Evolutionary conservation across 2,113 vertebrate genomes (phyloP), one percentile per base, ranked within the genome.

Genomic region (Stictonetta naevosa): DNA sequence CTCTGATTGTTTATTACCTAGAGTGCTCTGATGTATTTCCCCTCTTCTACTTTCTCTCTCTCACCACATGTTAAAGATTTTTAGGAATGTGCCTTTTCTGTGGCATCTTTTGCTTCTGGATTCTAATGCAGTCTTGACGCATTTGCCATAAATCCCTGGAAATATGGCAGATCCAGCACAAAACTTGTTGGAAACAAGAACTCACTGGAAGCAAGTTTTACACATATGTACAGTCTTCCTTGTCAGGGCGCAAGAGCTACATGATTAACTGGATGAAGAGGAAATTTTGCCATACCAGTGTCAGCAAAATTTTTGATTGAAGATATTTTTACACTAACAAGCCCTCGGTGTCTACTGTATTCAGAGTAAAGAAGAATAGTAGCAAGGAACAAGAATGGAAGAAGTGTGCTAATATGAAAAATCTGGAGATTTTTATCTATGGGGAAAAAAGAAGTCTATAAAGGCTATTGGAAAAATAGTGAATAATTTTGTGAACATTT

Each of bases 371-470:
- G 56, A 56, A 71, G 60, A 62, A 74, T 63, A 7, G 2, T 17
- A 18, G n/a, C 40, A 86, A 74, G 33, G 55, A 83, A 11, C 44
- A 10, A 66, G 64, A 83, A 63, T 64, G 68, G 40, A 83, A 96
- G 72, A 83, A 83, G 67, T 64, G 21, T 28, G 6, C 29, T 95
- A 86, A 93, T 92, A 71, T 90, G 75, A 83, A 74, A 93, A 96
- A 74, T 62, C 34, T 88, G 80, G 48, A 53, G 33, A 31, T 81
- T 92, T 96, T 83, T 67, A 34, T 77, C 78, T 55, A 2, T 7
- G 17, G 26, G 34, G 4, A 3, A 33, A 55, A 46, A 83, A 15
- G 3, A 16, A 79, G 71, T 91, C 42, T 77, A 0, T 63, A 36
- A 46, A 46, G 17, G 17, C 46, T 34, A 29, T 25, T 77, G 36